Evolutionary conservation across 2,797 vertebrate species (phyloP).

Genomic region (Lates japonicus): DNA sequence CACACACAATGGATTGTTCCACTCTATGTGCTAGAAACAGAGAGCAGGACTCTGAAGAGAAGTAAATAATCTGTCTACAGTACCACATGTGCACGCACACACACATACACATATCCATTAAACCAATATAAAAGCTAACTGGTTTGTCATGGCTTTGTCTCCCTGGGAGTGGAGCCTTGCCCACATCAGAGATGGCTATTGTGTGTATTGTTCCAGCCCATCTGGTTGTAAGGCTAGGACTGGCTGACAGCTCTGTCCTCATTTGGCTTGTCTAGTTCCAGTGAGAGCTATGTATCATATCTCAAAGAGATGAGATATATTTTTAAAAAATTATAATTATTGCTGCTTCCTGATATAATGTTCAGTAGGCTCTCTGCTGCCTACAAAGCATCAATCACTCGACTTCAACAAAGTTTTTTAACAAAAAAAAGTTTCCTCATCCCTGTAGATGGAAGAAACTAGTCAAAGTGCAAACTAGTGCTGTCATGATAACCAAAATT

Average conservation of each 20-base stretch:
- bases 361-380: constrained; percentile 18
- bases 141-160: constrained; percentile 60
- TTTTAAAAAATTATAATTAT: constrained; percentile 20
- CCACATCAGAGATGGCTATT: constrained; percentile 47
- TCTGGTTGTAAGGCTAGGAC: constrained; percentile 44
- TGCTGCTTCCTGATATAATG: constrained; percentile 20
- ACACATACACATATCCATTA: constrained; percentile 41
- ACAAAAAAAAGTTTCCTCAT: not conserved
- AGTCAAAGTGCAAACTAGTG: not conserved
- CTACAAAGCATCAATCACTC: constrained; percentile 24
- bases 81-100: constrained; percentile 28
- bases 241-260: constrained; percentile 38
- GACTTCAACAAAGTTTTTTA: constrained; percentile 10
- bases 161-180: constrained; percentile 31
- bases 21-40: constrained; percentile 23
- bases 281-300: constrained; percentile 35
- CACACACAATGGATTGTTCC: constrained; percentile 44
- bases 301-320: constrained; percentile 31
- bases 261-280: constrained; percentile 33
- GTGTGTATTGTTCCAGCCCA: constrained; percentile 51
- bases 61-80: constrained; percentile 59
- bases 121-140: constrained; percentile 60
- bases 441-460: not conserved
- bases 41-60: constrained; percentile 52
- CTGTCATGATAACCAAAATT: not conserved